Percentiles rank a stretch among this genome's conserved stretches.
Conservation (phyloP, 2,888 invertebrate species). For the Pristionchus arcanus region DNA sequence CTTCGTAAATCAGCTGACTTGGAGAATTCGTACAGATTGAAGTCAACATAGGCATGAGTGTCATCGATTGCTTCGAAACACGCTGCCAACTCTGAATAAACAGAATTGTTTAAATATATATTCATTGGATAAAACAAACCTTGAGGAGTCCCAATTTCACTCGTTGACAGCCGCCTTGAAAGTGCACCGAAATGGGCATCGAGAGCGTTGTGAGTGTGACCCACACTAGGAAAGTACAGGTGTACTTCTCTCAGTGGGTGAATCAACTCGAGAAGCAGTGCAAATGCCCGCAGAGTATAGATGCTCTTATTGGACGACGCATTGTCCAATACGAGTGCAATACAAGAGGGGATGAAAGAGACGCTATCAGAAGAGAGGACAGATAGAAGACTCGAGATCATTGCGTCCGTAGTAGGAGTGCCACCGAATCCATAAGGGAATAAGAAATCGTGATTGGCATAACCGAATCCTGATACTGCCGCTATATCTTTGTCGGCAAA, state of each 20-base stretch:
- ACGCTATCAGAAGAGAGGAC: background rate
- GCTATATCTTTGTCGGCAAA: background rate
- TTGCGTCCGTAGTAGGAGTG: background rate
- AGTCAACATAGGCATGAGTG: too few species aligned
- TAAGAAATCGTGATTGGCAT: background rate
- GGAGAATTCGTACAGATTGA: too few species aligned
- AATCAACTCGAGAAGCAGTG: background rate
- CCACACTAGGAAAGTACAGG: background rate
- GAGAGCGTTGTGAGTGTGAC: background rate
- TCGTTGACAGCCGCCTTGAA: too few species aligned
- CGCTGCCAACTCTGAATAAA: too few species aligned
- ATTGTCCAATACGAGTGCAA: background rate
- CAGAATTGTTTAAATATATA: too few species aligned
- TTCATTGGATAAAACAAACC: too few species aligned
- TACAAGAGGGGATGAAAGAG: background rate
- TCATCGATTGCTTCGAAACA: too few species aligned
- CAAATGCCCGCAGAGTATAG: background rate
- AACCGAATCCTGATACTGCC: background rate
- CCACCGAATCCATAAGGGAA: background rate
- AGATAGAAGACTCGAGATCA: background rate
- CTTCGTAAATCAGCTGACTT: too few species aligned
- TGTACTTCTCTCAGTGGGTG: background rate
- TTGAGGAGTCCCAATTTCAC: too few species aligned
- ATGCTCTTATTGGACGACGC: background rate
- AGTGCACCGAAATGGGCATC: background rate